Evolutionary conservation across 2,113 vertebrate species (phyloP).

Genomic region (Misgurnus mizolepis): DNA sequence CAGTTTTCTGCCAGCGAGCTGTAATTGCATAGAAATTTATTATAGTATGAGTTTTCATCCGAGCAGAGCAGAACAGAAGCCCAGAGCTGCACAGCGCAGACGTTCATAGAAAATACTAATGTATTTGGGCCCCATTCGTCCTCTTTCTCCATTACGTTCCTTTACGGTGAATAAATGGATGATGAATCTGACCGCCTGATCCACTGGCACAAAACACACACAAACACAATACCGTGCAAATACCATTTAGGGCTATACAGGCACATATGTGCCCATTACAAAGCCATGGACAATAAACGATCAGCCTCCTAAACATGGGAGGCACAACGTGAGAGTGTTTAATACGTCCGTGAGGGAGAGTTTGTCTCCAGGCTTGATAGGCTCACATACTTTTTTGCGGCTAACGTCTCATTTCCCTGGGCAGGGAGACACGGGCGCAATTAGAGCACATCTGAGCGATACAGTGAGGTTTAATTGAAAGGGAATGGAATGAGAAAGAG

Average conservation of each 20-base stretch:
- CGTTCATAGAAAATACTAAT: constrained; percentile 51
- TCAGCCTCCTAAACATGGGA: constrained; percentile 32
- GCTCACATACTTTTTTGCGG: background rate
- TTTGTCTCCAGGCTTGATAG: constrained; percentile 26
- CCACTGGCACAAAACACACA: constrained; percentile 35
- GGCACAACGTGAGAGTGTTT: background rate
- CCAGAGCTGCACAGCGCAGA: constrained; percentile 24
- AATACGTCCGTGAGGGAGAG: background rate
- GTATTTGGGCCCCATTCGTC: constrained; percentile 40
- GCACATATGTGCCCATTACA: constrained; percentile 35
- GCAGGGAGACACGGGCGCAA: constrained; percentile 59
- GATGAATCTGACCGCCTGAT: constrained; percentile 45
- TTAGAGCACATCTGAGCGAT: constrained; percentile 68
- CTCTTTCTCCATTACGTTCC: constrained; percentile 39
- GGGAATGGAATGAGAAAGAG: constrained; percentile 64
- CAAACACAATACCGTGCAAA: constrained; percentile 33
- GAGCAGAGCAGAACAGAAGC: constrained; percentile 23
- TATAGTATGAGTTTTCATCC: constrained; percentile 67
- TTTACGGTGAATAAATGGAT: constrained; percentile 48
- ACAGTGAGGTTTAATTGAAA: constrained; percentile 69
- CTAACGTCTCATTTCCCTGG: constrained; percentile 46
- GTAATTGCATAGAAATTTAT: constrained; percentile 71
- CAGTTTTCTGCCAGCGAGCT: constrained; percentile 61
- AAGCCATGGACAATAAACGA: constrained; percentile 53
- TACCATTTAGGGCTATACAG: constrained; percentile 22